Percentiles rank a stretch among this genome's conserved stretches.
Conservation (phyloP, 2,888 invertebrate species). For the Drosophila anomalata region DNA sequence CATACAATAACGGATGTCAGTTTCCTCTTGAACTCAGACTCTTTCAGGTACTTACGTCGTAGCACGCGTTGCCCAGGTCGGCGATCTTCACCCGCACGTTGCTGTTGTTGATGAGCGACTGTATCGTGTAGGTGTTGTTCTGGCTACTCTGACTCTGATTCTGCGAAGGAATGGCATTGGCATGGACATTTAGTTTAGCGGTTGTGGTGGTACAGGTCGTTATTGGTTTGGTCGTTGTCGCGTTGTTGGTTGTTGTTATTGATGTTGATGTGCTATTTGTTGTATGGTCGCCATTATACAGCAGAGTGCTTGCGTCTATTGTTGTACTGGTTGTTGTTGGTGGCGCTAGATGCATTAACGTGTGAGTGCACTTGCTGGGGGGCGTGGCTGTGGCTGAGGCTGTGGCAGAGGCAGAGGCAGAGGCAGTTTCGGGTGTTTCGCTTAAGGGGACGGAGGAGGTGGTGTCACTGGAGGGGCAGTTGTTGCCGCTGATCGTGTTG, state of each 20-base stretch:
- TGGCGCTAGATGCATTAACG: conserved; percentile 63
- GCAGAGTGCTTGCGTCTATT: conserved; percentile 50
- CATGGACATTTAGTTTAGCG: conserved; percentile 75
- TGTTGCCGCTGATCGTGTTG: conserved; percentile 26
- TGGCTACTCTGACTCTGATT: conserved; percentile 64
- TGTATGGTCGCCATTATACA: conserved; percentile 41
- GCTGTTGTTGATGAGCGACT: conserved; percentile 83
- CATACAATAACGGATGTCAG: background rate
- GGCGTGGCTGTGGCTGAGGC: conserved; percentile 43
- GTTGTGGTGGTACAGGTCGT: conserved; percentile 50
- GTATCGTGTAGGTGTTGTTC: conserved; percentile 83
- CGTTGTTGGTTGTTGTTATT: conserved; percentile 39
- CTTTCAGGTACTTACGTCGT: conserved; percentile 85
- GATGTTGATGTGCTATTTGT: conserved; percentile 50
- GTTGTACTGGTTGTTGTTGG: conserved; percentile 49
- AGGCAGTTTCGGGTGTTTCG: conserved; percentile 29
- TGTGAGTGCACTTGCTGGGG: conserved; percentile 69
- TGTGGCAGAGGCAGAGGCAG: conserved; percentile 32
- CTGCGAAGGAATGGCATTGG: conserved; percentile 81
- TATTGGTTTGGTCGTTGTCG: conserved; percentile 42
- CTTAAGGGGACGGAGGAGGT: conserved; percentile 27
- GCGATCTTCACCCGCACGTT: conserved; percentile 91
- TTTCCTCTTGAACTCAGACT: too few relatives aligned
- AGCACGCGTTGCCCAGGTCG: conserved; percentile 94
- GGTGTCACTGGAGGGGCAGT: conserved; percentile 13